These are phyloP conservation scores for Equus quagga DNA, from an alignment of 2,113 vertebrate genomes.

Conservation along the genomic window DNA sequence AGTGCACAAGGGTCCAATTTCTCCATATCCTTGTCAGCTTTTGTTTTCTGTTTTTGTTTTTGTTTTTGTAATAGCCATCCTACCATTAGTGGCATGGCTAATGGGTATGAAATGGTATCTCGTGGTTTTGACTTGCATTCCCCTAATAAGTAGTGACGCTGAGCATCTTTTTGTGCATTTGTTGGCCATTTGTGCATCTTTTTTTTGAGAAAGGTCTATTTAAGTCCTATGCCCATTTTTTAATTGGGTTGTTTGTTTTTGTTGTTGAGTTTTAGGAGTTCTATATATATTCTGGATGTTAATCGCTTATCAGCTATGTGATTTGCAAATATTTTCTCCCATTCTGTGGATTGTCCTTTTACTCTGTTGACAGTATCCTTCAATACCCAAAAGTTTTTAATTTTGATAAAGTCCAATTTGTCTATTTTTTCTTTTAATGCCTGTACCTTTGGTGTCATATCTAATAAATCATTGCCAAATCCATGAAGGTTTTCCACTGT, in stretches of 20 bases:
- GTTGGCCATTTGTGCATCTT: background rate
- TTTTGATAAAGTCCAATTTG: background rate
- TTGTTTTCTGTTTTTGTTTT: background rate
- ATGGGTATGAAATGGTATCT: background rate
- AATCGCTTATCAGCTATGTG: background rate
- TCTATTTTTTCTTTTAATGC: background rate
- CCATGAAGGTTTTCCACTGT: background rate
- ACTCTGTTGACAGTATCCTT: background rate
- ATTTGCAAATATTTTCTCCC: background rate
- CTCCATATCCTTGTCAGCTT: background rate
- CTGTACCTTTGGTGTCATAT: background rate
- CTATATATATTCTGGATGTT: background rate
- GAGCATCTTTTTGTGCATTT: background rate
- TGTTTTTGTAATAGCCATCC: background rate
- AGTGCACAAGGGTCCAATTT: background rate
- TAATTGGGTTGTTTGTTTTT: background rate
- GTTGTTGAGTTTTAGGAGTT: background rate
- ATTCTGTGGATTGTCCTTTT: background rate
- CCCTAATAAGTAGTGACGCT: background rate
- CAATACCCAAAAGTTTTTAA: background rate
- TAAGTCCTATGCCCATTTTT: background rate
- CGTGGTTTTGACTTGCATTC: constrained; percentile 4
- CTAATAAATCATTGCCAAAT: constrained; percentile 2
- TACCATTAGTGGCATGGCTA: background rate
- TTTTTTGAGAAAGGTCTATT: background rate